Evolutionary conservation across 2,113 vertebrate species (phyloP).

Genomic region (Sturnus vulgaris): DNA sequence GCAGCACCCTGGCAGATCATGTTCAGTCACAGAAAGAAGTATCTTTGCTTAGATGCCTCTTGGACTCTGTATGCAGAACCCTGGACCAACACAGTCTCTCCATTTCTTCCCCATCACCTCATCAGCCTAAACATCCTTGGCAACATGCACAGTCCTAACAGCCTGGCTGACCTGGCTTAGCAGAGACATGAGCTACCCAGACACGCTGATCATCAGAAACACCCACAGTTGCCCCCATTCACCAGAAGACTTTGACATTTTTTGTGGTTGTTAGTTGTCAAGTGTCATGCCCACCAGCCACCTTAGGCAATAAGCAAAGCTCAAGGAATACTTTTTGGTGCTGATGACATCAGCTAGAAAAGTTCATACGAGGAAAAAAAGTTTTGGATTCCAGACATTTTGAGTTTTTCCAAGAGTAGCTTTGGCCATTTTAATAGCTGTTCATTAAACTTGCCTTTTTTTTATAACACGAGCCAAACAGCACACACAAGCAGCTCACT

Average conservation of each 20-base stretch:
- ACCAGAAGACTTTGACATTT: not conserved
- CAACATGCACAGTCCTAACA: not conserved
- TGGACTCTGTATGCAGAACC: not conserved
- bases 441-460: not conserved
- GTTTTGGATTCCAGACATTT: not conserved
- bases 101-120: not conserved
- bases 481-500: not conserved
- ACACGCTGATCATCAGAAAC: accelerated
- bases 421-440: not conserved
- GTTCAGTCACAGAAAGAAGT: not conserved
- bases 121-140: not conserved
- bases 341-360: not conserved
- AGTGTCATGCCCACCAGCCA: not conserved
- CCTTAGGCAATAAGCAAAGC: not conserved
- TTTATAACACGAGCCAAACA: not conserved
- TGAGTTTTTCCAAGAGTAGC: not conserved
- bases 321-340: not conserved
- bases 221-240: accelerated
- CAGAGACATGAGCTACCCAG: not conserved
- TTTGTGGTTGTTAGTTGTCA: not conserved
- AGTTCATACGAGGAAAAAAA: not conserved
- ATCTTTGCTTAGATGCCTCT: not conserved
- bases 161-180: not conserved
- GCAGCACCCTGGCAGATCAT: not conserved
- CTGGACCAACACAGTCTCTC: not conserved